A percentile compares a stretch with the other conserved stretches of the same genome.
Evolutionary conservation across 2,797 vertebrate genomes (phyloP).

Genomic region (Rhynchonycteris naso): DNA sequence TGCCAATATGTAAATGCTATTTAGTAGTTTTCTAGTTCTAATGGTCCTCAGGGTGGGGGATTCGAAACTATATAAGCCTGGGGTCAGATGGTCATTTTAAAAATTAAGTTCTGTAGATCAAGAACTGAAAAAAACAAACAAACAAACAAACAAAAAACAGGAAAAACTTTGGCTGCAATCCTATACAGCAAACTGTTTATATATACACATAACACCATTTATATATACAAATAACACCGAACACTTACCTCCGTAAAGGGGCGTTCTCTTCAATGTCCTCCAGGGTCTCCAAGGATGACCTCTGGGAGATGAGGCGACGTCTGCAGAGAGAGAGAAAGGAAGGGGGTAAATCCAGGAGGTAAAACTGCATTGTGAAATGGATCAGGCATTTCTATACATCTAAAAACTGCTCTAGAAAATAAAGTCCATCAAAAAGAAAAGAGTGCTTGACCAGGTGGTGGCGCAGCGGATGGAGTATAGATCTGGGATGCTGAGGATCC

Average conservation of each 20-base stretch:
- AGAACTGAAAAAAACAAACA: background rate
- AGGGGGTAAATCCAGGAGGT: background rate
- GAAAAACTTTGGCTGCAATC: background rate
- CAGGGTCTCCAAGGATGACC: constrained; percentile 97
- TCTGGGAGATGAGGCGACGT: constrained; percentile 97
- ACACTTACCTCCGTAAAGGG: constrained; percentile 93
- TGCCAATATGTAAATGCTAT: background rate
- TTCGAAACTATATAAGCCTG: background rate
- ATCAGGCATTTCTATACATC: background rate
- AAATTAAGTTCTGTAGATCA: constrained; percentile 27
- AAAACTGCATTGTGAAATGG: background rate
- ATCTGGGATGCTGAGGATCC: no score
- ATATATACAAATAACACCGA: background rate
- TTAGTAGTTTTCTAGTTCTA: background rate
- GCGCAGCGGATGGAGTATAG: no score
- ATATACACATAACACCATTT: background rate
- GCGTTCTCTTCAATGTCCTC: constrained; percentile 99
- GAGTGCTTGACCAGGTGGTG: no score
- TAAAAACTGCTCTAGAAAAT: background rate
- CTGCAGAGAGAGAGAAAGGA: constrained; percentile 83
- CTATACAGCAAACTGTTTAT: fast-evolving
- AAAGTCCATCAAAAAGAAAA: background rate
- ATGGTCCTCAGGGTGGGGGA: background rate
- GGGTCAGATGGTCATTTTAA: background rate
- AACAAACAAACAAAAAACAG: background rate